These are phyloP conservation scores for Picathartes gymnocephalus DNA, from an alignment of 2,113 vertebrate species.

Conservation along the genomic window DNA sequence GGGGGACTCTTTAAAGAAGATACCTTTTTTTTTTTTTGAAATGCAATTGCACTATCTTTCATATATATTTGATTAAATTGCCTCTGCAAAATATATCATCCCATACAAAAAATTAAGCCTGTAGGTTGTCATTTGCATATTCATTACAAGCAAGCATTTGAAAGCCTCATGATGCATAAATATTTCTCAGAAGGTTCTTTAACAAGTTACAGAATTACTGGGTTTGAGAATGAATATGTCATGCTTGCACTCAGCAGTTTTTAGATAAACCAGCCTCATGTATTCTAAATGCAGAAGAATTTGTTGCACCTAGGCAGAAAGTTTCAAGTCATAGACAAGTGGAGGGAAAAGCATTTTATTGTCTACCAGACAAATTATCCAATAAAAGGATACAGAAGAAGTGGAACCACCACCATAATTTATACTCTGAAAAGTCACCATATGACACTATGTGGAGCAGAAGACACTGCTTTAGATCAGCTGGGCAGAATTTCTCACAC, in stretches of 20 bases:
- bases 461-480: background rate
- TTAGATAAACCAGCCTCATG: conserved; percentile 5
- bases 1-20: background rate
- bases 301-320: background rate
- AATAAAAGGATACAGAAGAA: background rate
- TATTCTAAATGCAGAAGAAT: conserved; percentile 33
- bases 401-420: background rate
- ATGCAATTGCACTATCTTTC: background rate
- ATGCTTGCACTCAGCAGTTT: background rate
- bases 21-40: background rate
- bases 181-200: conserved; percentile 45
- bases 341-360: background rate
- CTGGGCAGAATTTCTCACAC: background rate
- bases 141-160: background rate
- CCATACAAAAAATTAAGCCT: background rate
- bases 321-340: conserved; percentile 8
- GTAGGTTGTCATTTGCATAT: background rate
- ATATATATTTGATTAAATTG: background rate
- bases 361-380: background rate
- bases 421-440: background rate
- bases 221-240: conserved; percentile 36
- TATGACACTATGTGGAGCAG: background rate
- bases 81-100: background rate
- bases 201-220: conserved; percentile 42
- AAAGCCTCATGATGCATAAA: background rate